Base-by-base conservation (phyloP, 2,888 invertebrate species). In the Zeuzera pyrina region DNA sequence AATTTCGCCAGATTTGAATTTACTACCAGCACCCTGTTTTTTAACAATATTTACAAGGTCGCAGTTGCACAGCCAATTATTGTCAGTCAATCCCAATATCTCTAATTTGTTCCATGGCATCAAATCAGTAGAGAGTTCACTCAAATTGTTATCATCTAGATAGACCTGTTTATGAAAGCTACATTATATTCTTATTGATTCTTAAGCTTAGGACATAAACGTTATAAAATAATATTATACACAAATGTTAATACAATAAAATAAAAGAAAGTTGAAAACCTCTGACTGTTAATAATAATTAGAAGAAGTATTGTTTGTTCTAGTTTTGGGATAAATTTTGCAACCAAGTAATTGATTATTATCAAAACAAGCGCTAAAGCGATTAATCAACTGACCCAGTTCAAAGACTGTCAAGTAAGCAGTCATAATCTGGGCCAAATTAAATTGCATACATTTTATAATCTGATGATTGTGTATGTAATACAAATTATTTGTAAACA, bases 11-110 rank as follows among this genome's bases (percentile, higher is more conserved):
- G 52, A 28, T 41, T 61, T 71, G 43, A 83, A 79, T 44, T 77
- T 81, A 4, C 52, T 47, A 1, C 72, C 71, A 4, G 79, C 83
- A 19, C 55, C 62, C 38, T 79, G 77, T 29, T 54, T 61, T 2
- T 66, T 77, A 22, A 83, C 64, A 42, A 83, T 81, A 34, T 74
- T 59, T 11, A 64, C 70, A 19, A 84, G 56, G 39, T 81, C 81
- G 53, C 91, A 91, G 53, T 87, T 86, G 55, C 91, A 91, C 23
- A 85, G 63, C 85, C 91, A 87, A 31, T 79, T 85, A 69, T 91
- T 91, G n/a, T 85, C 86, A 1, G 78, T 71, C 57, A 89, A 81
- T 41, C 86, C 84, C 28, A 91, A 53, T 3, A 72, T 65, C 12
- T 83, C 83, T 33, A 91, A 49, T 27, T 84, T 68, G 34, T 49